A percentile compares a stretch with the other conserved stretches of the same genome.
phyloP scores from a whole-genome alignment of 2,113 vertebrate genomes.

The Rhombomys opimus region DNA sequence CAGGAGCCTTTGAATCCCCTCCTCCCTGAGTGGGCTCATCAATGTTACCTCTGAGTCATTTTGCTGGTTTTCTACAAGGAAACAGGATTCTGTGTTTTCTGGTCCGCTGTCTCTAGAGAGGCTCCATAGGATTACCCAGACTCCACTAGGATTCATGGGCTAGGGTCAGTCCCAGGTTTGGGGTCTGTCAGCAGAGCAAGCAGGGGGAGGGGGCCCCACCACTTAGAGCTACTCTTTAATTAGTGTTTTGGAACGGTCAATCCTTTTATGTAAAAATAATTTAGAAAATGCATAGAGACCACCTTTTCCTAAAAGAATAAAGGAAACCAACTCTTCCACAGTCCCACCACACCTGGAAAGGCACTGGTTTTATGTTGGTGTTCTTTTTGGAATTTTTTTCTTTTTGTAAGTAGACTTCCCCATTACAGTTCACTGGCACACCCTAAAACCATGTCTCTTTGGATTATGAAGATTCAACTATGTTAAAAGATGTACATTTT shows the following conservation, averaged over 20 bases:
- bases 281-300: not conserved
- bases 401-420: not conserved
- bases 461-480: not conserved
- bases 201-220: not conserved
- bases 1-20: not conserved
- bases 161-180: not conserved
- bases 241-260: not conserved
- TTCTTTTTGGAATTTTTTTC: constrained; percentile 8
- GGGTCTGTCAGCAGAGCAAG: not conserved
- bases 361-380: not conserved
- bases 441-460: not conserved
- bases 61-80: not conserved
- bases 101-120: not conserved
- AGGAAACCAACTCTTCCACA: not conserved
- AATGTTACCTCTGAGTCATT: not conserved
- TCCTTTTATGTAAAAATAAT: not conserved
- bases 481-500: not conserved
- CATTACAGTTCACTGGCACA: not conserved
- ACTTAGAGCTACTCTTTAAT: not conserved
- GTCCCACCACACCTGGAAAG: not conserved
- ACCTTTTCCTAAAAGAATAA: not conserved
- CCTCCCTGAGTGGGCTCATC: not conserved
- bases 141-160: not conserved
- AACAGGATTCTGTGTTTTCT: not conserved
- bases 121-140: not conserved